phyloP scores from a whole-genome alignment of 2,113 vertebrate species.

The Acanthochromis polyacanthus region DNA sequence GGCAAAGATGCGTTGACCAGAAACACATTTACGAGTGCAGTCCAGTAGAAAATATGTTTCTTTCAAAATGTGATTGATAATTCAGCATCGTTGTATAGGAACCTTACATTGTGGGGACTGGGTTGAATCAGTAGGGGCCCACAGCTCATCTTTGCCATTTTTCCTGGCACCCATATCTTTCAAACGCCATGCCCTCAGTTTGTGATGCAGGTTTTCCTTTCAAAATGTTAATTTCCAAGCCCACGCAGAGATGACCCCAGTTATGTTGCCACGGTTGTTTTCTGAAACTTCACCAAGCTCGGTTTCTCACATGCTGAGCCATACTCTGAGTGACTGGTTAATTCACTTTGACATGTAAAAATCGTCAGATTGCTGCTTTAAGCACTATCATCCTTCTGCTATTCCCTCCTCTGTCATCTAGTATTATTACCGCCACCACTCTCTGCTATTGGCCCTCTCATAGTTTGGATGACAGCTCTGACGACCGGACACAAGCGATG shows the following conservation, averaged over 20 bases:
- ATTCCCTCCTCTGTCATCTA: constrained; percentile 22
- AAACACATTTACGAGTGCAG: no score
- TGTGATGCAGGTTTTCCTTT: not conserved
- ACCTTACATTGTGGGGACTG: no score
- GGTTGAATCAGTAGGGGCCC: no score
- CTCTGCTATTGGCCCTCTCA: constrained; percentile 35
- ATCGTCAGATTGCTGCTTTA: constrained; percentile 12
- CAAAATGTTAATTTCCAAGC: not conserved
- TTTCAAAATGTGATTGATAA: no score
- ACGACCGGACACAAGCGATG: constrained; percentile 49
- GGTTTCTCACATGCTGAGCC: constrained; percentile 12
- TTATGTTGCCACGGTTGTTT: not conserved
- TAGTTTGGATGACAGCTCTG: constrained; percentile 16
- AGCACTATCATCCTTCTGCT: not conserved
- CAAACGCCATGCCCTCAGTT: no score
- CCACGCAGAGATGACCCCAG: not conserved
- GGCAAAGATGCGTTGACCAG: no score
- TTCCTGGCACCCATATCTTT: no score
- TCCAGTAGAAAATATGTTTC: no score
- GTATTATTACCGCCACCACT: constrained; percentile 2
- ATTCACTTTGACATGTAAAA: not conserved
- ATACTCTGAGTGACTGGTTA: constrained; percentile 1
- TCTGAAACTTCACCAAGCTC: constrained; percentile 2
- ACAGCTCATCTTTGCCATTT: no score
- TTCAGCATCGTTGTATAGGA: no score